Evolutionary conservation across 2,797 vertebrate species (phyloP).

Genomic region (Diglossa cyanea): DNA sequence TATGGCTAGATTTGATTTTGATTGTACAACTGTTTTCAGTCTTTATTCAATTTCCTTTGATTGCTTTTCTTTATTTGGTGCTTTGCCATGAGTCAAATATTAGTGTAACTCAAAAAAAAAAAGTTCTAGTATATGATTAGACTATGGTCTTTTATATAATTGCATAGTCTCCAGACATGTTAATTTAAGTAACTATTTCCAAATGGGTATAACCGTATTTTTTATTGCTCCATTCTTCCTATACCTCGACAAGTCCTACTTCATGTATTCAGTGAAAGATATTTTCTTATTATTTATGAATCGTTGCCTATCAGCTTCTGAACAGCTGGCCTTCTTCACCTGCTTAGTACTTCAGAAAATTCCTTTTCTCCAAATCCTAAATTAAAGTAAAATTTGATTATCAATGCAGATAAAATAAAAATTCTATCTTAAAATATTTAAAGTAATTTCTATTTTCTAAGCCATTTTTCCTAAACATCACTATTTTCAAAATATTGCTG

Average conservation of each 20-base stretch:
- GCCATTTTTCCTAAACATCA: not conserved
- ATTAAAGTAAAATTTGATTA: not conserved
- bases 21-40: not conserved
- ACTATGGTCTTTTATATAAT: not conserved
- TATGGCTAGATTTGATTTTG: conserved; percentile 22
- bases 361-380: not conserved
- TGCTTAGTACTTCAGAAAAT: not conserved
- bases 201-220: not conserved
- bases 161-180: not conserved
- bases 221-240: not conserved
- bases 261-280: not conserved
- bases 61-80: not conserved
- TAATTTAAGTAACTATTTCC: not conserved
- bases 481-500: not conserved
- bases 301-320: not conserved
- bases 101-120: not conserved
- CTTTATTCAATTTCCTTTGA: conserved; percentile 28
- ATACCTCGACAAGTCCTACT: not conserved
- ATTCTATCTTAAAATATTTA: not conserved
- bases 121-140: not conserved
- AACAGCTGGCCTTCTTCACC: not conserved
- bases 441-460: not conserved
- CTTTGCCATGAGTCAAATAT: not conserved
- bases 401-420: not conserved
- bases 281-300: not conserved